These are phyloP conservation scores for Odontamblyopus lacepedii DNA, from an alignment of 2,797 vertebrate species.

Conservation along the genomic window DNA sequence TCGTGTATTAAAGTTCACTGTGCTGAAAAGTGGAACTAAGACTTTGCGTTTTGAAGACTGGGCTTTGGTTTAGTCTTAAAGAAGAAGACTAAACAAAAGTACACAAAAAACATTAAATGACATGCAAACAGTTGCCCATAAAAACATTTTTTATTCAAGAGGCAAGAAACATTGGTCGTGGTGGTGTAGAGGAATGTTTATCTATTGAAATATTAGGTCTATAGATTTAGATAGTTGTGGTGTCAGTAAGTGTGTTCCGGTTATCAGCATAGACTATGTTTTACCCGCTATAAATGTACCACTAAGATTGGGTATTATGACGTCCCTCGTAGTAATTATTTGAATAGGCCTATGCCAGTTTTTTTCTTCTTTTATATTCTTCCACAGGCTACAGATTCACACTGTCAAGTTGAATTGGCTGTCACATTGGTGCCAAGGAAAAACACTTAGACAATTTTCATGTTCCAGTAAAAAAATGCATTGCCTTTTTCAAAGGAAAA, in stretches of 20 bases:
- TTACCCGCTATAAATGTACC: not conserved
- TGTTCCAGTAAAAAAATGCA: constrained; percentile 19
- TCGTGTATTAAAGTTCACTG: constrained; percentile 53
- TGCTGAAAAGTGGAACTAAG: constrained; percentile 68
- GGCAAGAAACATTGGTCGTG: too few species aligned
- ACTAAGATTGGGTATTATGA: not conserved
- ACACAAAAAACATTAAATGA: not conserved
- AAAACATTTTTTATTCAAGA: too few species aligned
- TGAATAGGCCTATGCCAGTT: not conserved
- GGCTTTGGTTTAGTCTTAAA: constrained; percentile 41
- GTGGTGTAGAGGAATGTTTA: too few species aligned
- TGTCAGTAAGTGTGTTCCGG: too few species aligned
- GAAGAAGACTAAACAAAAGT: constrained; percentile 23
- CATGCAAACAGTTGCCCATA: too few species aligned
- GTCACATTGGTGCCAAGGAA: not conserved
- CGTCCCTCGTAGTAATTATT: not conserved
- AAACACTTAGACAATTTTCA: constrained; percentile 12
- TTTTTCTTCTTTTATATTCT: not conserved
- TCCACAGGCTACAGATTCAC: not conserved
- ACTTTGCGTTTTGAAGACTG: constrained; percentile 50
- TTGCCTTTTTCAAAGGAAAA: constrained; percentile 45
- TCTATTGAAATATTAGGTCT: too few species aligned
- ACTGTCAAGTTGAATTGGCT: not conserved
- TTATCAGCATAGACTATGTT: too few species aligned
- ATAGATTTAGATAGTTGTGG: not conserved